Evolutionary conservation across 2,113 vertebrate genomes (phyloP), one percentile per base, ranked within the genome.

Genomic region (Lanius ludovicianus): DNA sequence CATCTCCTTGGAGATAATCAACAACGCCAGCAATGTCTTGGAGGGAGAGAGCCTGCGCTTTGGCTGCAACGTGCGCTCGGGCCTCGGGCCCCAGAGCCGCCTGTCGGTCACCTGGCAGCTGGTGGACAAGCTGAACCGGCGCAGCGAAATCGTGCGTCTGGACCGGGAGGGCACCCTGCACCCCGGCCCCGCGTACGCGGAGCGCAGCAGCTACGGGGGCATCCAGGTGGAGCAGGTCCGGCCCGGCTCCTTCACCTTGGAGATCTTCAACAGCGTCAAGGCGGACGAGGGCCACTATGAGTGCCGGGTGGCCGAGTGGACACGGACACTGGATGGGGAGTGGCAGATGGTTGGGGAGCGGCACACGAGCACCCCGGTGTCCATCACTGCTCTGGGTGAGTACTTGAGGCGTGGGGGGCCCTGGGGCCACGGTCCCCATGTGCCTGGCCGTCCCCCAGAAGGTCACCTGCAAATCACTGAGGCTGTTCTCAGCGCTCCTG

Each of bases 301-400:
- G 55, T 99, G 99, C 96, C 98, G 97, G 2, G 99, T 98, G 89
- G 98, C 98, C 0, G 99, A 99, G 92, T 99, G 99, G 99, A 97
- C 98, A 1, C 98, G 98, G 82, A 98, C 98, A 0, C 96, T 97
- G 47, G 98, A 99, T 44, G 98, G 98, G 65, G 98, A 98, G 93
- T 99, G 99, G 99, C 98, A 99, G 97, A 97, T 98, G 44, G 98
- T 99, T 30, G 99, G 99, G 57, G 98, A 99, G 74, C 98, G 98
- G 76, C 97, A 98, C 4, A 94, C 97, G 37, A 96, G 96, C 95
- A 98, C 98, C 39, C 89, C 90, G 1, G 59, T 99, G 96, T 98
- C 98, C 42, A 98, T 99, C 90, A 99, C 98, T 50, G 98, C 99
- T 56, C 98, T 99, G 4, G 99, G 99, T 99, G 96, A 98, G 99